A percentile compares a stretch with the other conserved stretches of the same genome.
Conservation (phyloP, 2,797 vertebrate genomes). For the Clarias fuscus region DNA sequence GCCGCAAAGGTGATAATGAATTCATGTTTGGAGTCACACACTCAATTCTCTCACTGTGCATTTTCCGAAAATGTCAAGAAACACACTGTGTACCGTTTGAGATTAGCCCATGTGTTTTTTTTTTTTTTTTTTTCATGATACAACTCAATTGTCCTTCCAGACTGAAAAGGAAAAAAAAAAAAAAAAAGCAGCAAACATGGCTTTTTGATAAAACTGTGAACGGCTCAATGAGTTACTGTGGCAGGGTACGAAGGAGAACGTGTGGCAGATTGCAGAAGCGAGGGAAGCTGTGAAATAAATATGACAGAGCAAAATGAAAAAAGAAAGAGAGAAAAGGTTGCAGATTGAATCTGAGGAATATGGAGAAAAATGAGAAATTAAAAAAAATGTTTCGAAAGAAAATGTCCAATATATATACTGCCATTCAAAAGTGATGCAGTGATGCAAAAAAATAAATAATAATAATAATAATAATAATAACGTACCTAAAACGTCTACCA, state of each 20-base stretch:
- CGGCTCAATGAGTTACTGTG: neutral
- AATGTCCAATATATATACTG: conserved; percentile 7
- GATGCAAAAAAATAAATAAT: neutral
- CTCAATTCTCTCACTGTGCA: conserved; percentile 43
- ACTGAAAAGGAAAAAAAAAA: neutral
- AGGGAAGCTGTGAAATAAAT: conserved; percentile 30
- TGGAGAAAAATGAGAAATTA: neutral
- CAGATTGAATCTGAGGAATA: conserved; percentile 9
- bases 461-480: neutral
- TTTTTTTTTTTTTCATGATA: neutral
- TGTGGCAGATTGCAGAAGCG: conserved; percentile 21
- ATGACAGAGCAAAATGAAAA: conserved; percentile 8
- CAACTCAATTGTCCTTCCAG: conserved; percentile 34
- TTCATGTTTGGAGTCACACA: conserved; percentile 63
- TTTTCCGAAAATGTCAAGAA: conserved; percentile 55
- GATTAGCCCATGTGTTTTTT: conserved; percentile 41
- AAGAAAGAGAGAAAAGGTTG: neutral
- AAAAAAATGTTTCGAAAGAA: neutral
- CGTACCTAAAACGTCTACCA: neutral
- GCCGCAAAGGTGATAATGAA: conserved; percentile 67
- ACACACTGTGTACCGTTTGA: conserved; percentile 50
- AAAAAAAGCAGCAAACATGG: conserved; percentile 4
- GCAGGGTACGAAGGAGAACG: neutral
- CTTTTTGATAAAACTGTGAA: conserved; percentile 34
- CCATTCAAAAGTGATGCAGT: conserved; percentile 9